Conservation (phyloP, 2,797 vertebrate genomes). For the Clarias fuscus region DNA sequence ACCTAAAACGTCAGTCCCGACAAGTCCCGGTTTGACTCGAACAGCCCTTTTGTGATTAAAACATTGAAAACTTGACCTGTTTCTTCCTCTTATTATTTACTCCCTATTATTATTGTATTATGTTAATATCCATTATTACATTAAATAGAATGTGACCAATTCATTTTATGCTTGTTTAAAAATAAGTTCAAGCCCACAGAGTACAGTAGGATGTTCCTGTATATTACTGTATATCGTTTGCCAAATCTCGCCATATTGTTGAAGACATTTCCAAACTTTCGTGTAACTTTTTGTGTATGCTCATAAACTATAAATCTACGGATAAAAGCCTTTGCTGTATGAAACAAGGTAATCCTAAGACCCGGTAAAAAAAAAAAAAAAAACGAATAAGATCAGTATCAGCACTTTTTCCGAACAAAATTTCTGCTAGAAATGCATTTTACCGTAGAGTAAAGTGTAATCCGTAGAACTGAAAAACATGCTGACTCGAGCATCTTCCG, state of each 20-base stretch:
- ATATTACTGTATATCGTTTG: background rate
- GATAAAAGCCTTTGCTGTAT: background rate
- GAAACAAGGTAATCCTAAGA: background rate
- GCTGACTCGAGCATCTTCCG: slow-evolving; percentile 7
- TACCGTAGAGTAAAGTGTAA: background rate
- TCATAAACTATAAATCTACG: background rate
- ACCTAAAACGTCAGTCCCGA: too few species aligned
- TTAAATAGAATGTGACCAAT: background rate
- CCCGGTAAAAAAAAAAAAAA: background rate
- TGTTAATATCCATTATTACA: background rate
- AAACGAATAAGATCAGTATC: background rate
- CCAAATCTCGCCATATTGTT: background rate
- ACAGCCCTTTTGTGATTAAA: background rate
- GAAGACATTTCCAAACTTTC: background rate
- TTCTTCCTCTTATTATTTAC: background rate
- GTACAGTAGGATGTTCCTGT: background rate
- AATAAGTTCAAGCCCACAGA: background rate
- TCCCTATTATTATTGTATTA: background rate
- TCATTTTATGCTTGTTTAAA: background rate
- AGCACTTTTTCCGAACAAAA: background rate
- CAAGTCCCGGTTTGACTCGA: too few species aligned
- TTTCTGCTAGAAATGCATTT: background rate
- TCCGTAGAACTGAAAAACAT: background rate
- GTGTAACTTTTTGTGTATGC: background rate
- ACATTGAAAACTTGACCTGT: background rate